phyloP scores from a whole-genome alignment of 1,140 invertebrate species.

The Maniola jurtina region DNA sequence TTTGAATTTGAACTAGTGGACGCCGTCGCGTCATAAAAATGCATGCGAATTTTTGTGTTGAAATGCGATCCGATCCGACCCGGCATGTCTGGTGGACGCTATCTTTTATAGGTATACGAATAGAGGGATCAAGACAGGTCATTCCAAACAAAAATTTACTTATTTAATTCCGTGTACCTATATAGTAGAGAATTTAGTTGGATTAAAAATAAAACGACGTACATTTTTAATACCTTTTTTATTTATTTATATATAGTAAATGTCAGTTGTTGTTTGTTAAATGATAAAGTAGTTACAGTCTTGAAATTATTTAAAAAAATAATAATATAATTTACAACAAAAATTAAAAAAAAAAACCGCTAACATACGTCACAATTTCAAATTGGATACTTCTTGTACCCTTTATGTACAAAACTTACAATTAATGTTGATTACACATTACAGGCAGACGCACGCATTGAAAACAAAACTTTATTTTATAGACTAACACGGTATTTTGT shows the following conservation, averaged over 20 bases:
- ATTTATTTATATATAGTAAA: conserved; percentile 74
- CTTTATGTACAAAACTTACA: conserved; percentile 34
- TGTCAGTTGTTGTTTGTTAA: conserved; percentile 64
- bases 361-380: conserved; percentile 27
- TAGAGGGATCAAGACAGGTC: too few relatives aligned
- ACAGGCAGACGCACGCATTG: background rate
- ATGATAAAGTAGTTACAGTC: conserved; percentile 73
- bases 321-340: conserved; percentile 67
- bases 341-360: conserved; percentile 24
- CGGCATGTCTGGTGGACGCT: too few relatives aligned
- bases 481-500: too few relatives aligned
- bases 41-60: too few relatives aligned
- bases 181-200: background rate
- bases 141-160: too few relatives aligned
- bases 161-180: too few relatives aligned
- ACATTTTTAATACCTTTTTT: conserved; percentile 59
- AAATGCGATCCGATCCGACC: too few relatives aligned
- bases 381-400: conserved; percentile 12
- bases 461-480: background rate
- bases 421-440: conserved; percentile 7
- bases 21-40: too few relatives aligned
- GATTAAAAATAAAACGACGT: conserved; percentile 49
- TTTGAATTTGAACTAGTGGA: too few relatives aligned
- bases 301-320: conserved; percentile 68
- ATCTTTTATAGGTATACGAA: too few relatives aligned